Percentiles rank a stretch among this genome's conserved stretches.
phyloP scores from a whole-genome alignment of 2,888 invertebrate genomes.

The Altica lythri region DNA sequence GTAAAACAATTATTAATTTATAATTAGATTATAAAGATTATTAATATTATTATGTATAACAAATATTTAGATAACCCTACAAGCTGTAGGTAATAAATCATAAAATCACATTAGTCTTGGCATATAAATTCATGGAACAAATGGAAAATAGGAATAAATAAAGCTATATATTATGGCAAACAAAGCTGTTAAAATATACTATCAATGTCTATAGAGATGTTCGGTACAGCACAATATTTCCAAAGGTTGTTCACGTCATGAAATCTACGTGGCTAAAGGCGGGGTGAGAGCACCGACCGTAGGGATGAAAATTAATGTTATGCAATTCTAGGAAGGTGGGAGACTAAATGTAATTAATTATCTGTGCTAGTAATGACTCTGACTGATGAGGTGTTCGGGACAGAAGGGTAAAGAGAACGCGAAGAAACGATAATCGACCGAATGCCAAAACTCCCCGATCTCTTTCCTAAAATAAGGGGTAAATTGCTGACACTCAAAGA shows the following conservation, averaged over 20 bases:
- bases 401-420: conserved; percentile 44
- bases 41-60: too few species aligned
- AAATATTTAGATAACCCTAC: too few species aligned
- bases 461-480: too few species aligned
- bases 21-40: too few species aligned
- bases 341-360: conserved; percentile 69
- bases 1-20: too few species aligned
- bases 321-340: conserved; percentile 62
- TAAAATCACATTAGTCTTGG: too few species aligned
- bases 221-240: conserved; percentile 9
- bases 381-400: conserved; percentile 64
- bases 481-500: too few species aligned
- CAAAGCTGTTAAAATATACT: too few species aligned
- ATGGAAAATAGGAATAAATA: too few species aligned
- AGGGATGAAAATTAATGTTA: conserved; percentile 57
- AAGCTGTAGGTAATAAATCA: too few species aligned
- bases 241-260: conserved; percentile 19
- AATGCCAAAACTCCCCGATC: conserved; percentile 31
- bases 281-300: conserved; percentile 30
- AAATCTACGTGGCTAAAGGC: conserved; percentile 19
- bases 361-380: conserved; percentile 67
- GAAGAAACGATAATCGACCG: conserved; percentile 52
- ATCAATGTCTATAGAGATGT: background rate
- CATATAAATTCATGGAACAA: too few species aligned
- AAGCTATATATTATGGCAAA: too few species aligned